Evolutionary conservation across 2,797 vertebrate genomes (phyloP), one percentile per base, ranked within the genome.

Genomic region (Tamandua tetradactyla): DNA sequence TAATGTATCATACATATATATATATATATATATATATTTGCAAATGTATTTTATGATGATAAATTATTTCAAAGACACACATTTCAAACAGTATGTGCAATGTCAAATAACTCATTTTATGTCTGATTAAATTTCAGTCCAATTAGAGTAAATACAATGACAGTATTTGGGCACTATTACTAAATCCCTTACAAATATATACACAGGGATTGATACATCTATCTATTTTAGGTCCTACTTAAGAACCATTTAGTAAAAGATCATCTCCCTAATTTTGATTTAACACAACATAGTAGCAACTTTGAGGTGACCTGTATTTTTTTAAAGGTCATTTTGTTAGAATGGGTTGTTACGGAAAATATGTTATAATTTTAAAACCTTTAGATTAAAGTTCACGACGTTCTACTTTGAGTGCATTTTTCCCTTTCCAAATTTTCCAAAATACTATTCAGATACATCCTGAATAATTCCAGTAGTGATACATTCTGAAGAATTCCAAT

Each of bases 31-130:
- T n/a, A n/a, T n/a, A n/a, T n/a, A n/a, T n/a, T n/a, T n/a, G 3
- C 27, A 75, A 91, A 94, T 81, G 10, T 78, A 91, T 81, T 94
- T 85, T 85, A 89, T 84, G 30, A 74, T 20, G 72, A 86, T 30
- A 93, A 87, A 89, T 2, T 0, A 87, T 75, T 87, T 93, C 40
- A 95, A 84, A 92, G 85, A 95, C 82, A 96, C 20, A 79, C 18
- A 52, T 95, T 96, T 95, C 25, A 85, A 96, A 98, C 25, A 75
- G 52, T 27, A 2, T 72, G 10, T 75, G 30, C 6, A 87, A 85
- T 95, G 89, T 52, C 42, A 92, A 94, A 93, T 83, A n/a, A 79
- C 95, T 49, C 23, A 55, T 62, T 86, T 40, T 44, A 75, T 90
- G 40, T 85, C 40, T 75, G 57, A 88, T 86, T 18, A 81, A 81